Conservation (phyloP, 2,888 invertebrate species). For the Ophion slaviceki region DNA sequence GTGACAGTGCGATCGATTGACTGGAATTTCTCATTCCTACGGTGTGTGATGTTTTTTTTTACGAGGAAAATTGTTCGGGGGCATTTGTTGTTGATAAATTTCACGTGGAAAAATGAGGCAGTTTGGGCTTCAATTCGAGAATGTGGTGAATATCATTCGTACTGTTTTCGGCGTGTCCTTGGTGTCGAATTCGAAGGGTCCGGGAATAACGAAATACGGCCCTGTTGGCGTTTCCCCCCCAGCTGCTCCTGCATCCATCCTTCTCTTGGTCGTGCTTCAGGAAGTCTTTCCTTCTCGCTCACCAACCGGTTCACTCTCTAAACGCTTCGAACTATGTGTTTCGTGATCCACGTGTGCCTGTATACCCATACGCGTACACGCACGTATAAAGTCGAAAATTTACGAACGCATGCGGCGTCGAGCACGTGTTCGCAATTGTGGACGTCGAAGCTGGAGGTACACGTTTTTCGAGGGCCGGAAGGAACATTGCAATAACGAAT, state of each 20-base stretch:
- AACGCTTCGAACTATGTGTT: not conserved
- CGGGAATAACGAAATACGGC: conserved; percentile 28
- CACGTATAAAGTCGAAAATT: not conserved
- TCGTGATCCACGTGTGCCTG: not conserved
- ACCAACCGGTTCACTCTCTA: conserved; percentile 16
- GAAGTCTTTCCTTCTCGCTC: conserved; percentile 27
- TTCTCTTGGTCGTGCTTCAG: conserved; percentile 6
- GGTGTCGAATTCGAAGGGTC: conserved; percentile 7
- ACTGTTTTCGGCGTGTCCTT: not conserved
- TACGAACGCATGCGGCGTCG: not conserved
- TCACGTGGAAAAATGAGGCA: conserved; percentile 17
- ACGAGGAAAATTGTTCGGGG: not conserved
- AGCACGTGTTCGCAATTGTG: conserved; percentile 1
- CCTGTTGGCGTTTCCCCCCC: conserved; percentile 18
- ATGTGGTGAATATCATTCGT: not conserved
- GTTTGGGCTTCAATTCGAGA: conserved; percentile 29
- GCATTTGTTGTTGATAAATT: not conserved
- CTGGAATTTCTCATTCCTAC: too few species aligned
- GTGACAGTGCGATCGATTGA: too few species aligned
- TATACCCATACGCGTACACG: not conserved
- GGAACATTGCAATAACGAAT: too few species aligned
- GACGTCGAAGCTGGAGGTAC: not conserved
- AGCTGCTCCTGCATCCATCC: conserved; percentile 34
- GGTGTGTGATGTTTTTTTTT: conserved; percentile 28
- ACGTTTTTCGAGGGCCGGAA: too few species aligned